Conservation (phyloP, 1,140 invertebrate genomes). For the Bombus superbus region DNA sequence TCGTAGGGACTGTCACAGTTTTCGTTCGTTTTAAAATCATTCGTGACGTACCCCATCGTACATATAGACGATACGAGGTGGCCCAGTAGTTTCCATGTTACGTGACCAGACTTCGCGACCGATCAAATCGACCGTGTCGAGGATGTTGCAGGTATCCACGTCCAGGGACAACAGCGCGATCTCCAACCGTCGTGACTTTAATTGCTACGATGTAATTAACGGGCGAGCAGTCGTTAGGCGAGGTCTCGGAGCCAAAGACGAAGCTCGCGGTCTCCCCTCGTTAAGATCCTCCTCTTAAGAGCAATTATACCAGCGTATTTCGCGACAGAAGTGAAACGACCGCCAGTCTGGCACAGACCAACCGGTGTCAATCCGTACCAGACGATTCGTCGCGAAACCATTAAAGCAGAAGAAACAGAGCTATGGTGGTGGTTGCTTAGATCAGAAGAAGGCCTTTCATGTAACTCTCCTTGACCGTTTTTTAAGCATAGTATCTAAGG, state of each 20-base stretch:
- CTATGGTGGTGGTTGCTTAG: not conserved
- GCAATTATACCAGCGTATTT: conserved; percentile 43
- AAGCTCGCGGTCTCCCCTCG: not conserved
- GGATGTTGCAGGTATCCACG: not conserved
- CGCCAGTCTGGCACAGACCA: conserved; percentile 9
- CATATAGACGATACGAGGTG: not conserved
- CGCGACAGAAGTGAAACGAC: conserved; percentile 2
- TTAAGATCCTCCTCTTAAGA: conserved; percentile 8
- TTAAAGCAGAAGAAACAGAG: not conserved
- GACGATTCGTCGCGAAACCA: not conserved
- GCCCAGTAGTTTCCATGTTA: not conserved
- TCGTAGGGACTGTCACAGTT: too few relatives aligned
- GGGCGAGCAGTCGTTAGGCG: not conserved
- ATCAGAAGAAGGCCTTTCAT: not conserved
- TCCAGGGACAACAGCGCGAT: not conserved
- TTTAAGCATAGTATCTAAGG: not conserved
- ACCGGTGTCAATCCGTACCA: conserved; percentile 6
- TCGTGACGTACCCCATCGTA: not conserved
- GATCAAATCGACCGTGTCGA: not conserved
- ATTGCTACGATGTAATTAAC: conserved; percentile 44
- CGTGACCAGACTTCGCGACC: not conserved
- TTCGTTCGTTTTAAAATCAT: not conserved
- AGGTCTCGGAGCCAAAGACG: conserved; percentile 4
- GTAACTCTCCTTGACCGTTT: not conserved
- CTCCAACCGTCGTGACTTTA: conserved; percentile 23